Evolutionary conservation across 2,888 invertebrate species (phyloP).

Genomic region (Callosobruchus maculatus): DNA sequence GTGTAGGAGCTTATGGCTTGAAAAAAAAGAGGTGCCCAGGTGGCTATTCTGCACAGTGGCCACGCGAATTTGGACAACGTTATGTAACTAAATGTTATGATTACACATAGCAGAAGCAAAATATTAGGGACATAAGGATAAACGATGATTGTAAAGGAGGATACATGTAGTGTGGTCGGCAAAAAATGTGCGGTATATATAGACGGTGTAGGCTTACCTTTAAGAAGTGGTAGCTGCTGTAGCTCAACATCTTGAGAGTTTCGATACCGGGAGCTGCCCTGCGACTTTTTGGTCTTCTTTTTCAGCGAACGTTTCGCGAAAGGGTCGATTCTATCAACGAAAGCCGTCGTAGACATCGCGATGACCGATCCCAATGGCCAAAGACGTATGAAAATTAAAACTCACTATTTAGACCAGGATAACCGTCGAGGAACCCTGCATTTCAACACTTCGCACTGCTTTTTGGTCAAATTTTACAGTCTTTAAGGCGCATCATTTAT

Average conservation of each 20-base stretch:
- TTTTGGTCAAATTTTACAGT: constrained; percentile 43
- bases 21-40: not conserved
- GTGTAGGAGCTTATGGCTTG: not conserved
- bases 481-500: constrained; percentile 40
- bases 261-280: constrained; percentile 97
- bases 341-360: constrained; percentile 80
- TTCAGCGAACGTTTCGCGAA: constrained; percentile 97
- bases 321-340: constrained; percentile 99
- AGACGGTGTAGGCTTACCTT: constrained; percentile 67
- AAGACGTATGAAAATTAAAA: constrained; percentile 11
- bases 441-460: constrained; percentile 34
- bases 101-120: not conserved
- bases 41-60: not conserved
- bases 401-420: constrained; percentile 1
- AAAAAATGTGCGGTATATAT: constrained; percentile 1
- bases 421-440: not conserved
- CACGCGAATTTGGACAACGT: not conserved
- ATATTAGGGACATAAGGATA: not conserved
- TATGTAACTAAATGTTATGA: not conserved
- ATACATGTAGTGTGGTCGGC: constrained; percentile 4
- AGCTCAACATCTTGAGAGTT: constrained; percentile 97
- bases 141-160: not conserved
- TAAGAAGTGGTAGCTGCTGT: constrained; percentile 91
- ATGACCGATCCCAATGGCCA: constrained; percentile 14
- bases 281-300: constrained; percentile 98